Base-by-base conservation (phyloP, 2,113 vertebrate species). In the Capreolus pygargus region DNA sequence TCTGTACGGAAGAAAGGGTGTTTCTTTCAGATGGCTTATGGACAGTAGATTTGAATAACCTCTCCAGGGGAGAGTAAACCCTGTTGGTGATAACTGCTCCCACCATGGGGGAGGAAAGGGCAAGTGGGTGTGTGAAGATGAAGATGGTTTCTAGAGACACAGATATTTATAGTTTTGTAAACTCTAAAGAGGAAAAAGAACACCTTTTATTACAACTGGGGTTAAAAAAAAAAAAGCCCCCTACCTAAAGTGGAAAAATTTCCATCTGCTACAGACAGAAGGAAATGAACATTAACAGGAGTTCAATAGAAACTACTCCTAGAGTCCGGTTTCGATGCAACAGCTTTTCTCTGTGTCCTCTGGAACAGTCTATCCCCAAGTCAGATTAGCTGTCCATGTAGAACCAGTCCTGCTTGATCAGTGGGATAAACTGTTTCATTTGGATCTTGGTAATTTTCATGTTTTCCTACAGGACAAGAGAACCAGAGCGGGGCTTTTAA, bases 121-220 rank as follows among this genome's bases (percentile, higher is more conserved):
- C 95, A 90, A 33, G 81, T 76, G 45, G 58, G n/a, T 23, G 15
- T 39, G 58, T 1, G 93, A 78, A 95, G 5, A 91, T 61, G 84
- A 14, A 74, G 74, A 96, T 45, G 70, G 89, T 76, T 97, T 60
- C 2, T 5, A 57, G 83, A 98, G 86, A 97, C 82, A 97, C 91
- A 98, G 67, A 82, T 98, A 98, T 98, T 98, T 98, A 98, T 98
- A 98, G 91, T 88, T 98, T 82, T 97, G 92, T 95, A 98, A 99
- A 97, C 97, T 95, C 97, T 97, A 96, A 95, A 95, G 95, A 97
- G 76, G 83, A 97, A 97, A 94, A 92, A 89, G 74, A 96, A 97
- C 93, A 98, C 98, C 97, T 89, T 98, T 97, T 97, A 89, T 98
- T 95, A 98, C 50, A 98, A 97, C 4, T 30, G 60, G 97, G 94